A percentile compares a stretch with the other conserved stretches of the same genome.
Evolutionary conservation across 1,140 invertebrate genomes (phyloP).

Genomic region (Macrotrachela quadricornifera): DNA sequence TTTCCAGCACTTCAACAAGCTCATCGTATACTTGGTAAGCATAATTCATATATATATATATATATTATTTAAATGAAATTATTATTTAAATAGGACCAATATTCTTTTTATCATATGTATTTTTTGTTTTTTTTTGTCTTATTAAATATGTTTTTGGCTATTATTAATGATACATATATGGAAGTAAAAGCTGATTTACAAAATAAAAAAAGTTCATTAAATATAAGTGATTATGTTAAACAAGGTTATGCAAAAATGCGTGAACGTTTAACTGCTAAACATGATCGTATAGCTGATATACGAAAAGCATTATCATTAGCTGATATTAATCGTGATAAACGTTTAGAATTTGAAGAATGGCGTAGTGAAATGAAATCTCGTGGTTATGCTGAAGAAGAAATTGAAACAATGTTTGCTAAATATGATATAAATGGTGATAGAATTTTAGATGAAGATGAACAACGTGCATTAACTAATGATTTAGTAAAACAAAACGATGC

Average conservation of each 20-base stretch:
- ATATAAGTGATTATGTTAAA: constrained; percentile 42
- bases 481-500: constrained; percentile 11
- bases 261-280: constrained; percentile 32
- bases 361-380: constrained; percentile 28
- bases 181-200: constrained; percentile 49
- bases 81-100: constrained; percentile 52
- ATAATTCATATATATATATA: too few species aligned
- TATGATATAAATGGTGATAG: constrained; percentile 40
- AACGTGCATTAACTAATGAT: constrained; percentile 14
- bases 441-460: constrained; percentile 34
- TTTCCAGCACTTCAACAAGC: constrained; percentile 44
- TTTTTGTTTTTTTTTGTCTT: constrained; percentile 61
- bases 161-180: constrained; percentile 53
- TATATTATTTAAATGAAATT: constrained; percentile 25
- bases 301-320: constrained; percentile 36
- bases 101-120: constrained; percentile 53
- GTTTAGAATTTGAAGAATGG: constrained; percentile 9
- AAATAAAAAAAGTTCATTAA: constrained; percentile 41
- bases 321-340: constrained; percentile 31
- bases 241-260: constrained; percentile 35
- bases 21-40: constrained; percentile 42
- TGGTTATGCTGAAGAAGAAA: constrained; percentile 44
- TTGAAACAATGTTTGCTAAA: constrained; percentile 44
- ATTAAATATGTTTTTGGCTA: constrained; percentile 62
- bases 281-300: constrained; percentile 37